Base-by-base conservation (phyloP, 2,113 vertebrate genomes). In the Corvus hawaiiensis region DNA sequence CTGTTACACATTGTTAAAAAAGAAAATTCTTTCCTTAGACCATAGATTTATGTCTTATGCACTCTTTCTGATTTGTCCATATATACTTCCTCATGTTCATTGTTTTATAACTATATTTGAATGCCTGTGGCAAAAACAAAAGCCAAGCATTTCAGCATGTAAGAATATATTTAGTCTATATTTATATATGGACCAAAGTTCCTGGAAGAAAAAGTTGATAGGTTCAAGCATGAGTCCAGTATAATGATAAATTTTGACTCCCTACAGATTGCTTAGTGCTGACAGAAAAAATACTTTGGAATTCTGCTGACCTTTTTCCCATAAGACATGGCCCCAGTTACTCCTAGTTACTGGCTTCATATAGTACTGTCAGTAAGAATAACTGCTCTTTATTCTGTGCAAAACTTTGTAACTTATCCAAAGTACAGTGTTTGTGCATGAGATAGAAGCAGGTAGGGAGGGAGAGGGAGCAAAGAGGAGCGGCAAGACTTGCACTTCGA, bases 241-340 rank as follows among this genome's bases (percentile, higher is more conserved):
- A 39, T 56, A 90, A 94, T 88, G 85, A 94, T 93, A 94, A 87
- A 96, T 96, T 92, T 93, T 92, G n/a, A 82, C 69, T 93, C 93
- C 56, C 86, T 51, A 33, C 3, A 10, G 90, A 56, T 78, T 88
- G 11, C 46, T 84, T 68, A 89, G 92, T 58, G 85, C 51, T 95
- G 92, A 95, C 87, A 96, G 92, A 84, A 87, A 74, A 93, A 82
- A 90, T 61, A 82, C 16, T 8, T 86, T 87, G 66, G 91, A 96
- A 96, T 96, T 73, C 76, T 93, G 73, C 49, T 89, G 83, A 81
- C 83, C 90, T 64, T 92, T 88, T 78, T 24, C 91, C 72, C 83
- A 27, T 51, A 78, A 26, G 85, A 23, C 16, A 67, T 82, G 62
- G 66, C 84, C 84, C 72, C 62, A 91, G 81, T 96, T 96, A 91